phyloP scores from a whole-genome alignment of 1,140 invertebrate genomes.

The Euura saliciscinereae region DNA sequence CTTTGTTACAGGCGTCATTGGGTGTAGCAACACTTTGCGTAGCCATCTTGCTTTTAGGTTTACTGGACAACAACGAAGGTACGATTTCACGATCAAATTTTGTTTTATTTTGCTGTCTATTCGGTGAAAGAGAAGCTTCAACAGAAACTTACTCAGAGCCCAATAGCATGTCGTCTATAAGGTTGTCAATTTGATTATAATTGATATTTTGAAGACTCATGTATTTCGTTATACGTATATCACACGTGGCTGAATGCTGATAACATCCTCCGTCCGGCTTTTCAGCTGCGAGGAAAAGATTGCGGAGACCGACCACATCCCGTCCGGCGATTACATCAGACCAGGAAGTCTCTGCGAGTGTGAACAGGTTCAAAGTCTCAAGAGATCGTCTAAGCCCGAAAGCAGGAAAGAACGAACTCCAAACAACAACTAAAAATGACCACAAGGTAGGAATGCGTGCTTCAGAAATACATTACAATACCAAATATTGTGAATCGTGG shows the following conservation, averaged over 20 bases:
- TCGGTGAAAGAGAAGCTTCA: no score
- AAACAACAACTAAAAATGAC: conserved; percentile 61
- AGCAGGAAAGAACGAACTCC: conserved; percentile 64
- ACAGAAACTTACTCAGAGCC: no score
- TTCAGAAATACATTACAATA: no score
- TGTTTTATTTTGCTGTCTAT: conserved; percentile 22
- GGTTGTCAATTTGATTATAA: no score
- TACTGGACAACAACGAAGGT: conserved; percentile 52
- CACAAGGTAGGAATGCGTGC: conserved; percentile 58
- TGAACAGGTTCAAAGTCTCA: conserved; percentile 72
- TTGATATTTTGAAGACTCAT: no score
- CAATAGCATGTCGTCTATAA: no score
- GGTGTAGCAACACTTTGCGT: conserved; percentile 44
- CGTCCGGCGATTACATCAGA: conserved; percentile 59
- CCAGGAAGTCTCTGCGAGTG: conserved; percentile 70
- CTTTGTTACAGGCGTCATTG: conserved; percentile 35
- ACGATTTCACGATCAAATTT: conserved; percentile 17
- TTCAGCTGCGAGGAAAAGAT: conserved; percentile 61
- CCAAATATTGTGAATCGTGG: no score
- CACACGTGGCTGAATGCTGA: no score
- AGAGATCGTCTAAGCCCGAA: conserved; percentile 62
- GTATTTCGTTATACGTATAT: no score
- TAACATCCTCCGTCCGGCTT: neutral
- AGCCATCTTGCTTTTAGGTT: conserved; percentile 41
- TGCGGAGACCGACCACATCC: conserved; percentile 59